Evolutionary conservation across 2,113 vertebrate species (phyloP), one percentile per base, ranked within the genome.

Genomic region (Paedocypris sp.): DNA sequence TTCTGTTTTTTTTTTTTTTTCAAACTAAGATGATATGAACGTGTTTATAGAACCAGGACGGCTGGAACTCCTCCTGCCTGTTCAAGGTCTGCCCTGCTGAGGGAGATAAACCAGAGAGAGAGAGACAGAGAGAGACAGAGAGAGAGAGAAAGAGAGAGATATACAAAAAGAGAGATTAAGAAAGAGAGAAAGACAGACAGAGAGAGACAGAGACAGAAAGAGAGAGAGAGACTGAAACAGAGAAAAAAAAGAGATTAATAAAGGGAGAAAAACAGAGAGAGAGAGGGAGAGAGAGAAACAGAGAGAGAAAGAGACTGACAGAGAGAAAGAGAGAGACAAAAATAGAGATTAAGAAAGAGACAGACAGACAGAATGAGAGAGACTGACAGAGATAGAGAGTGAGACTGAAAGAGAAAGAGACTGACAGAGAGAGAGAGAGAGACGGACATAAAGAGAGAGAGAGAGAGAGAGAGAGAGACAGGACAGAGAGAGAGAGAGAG

Each of bases 1-100:
- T n/a, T n/a, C n/a, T n/a, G n/a, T n/a, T n/a, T 66, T 71, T 43
- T 6, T 59, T 61, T 62, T 36, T 64, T 46, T 54, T 72, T 66
- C 12, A 18, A 69, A 19, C 43, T 47, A 62, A 49, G 41, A 65
- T 19, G 69, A 75, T 61, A 68, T 58, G 78, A 29, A 36, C 36
- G 75, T 66, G 75, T 74, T 73, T 57, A 45, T 78, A 71, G 66
- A 78, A 71, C 67, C 22, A 16, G 73, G 72, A 49, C 15, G 72
- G 49, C 51, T 47, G 51, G 49, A 65, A 60, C 73, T 71, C 79
- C 60, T 56, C 77, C 78, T 72, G 32, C 12, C 31, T 32, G 66
- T 68, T 66, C n/a, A n/a, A 51, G 50, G 42, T 39, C 42, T 36
- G 47, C 29, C 58, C 22, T 68, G 67, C 68, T 59, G 52, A 22